These are phyloP conservation scores for Bombus terrestris DNA, from an alignment of 1,140 invertebrate genomes.

Conservation along the genomic window DNA sequence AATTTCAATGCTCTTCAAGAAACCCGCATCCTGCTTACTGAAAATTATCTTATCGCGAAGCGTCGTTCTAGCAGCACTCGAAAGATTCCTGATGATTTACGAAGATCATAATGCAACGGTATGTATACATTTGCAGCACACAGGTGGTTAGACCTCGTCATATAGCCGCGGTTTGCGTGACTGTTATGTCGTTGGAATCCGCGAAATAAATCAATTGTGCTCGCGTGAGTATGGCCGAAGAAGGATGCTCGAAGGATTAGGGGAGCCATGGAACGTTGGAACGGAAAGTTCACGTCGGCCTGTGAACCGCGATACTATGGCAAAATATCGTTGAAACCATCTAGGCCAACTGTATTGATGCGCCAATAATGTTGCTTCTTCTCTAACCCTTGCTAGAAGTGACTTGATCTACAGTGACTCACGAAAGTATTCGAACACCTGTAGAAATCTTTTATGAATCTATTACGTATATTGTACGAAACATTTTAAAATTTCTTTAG, in stretches of 20 bases:
- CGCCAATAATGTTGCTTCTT: background rate
- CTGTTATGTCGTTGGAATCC: slow-evolving; percentile 18
- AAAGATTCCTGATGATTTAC: slow-evolving; percentile 45
- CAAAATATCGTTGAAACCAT: background rate
- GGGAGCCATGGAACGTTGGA: slow-evolving; percentile 16
- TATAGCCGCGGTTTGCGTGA: background rate
- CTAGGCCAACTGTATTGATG: background rate
- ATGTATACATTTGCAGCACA: background rate
- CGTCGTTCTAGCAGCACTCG: background rate
- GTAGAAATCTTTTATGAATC: background rate
- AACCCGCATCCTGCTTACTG: slow-evolving; percentile 41
- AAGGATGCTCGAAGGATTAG: slow-evolving; percentile 29
- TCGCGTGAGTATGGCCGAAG: slow-evolving; percentile 3
- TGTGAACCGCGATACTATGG: background rate
- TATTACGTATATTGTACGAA: background rate
- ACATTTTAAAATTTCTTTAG: background rate
- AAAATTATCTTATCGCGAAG: slow-evolving; percentile 58
- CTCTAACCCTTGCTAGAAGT: background rate
- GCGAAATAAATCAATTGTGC: slow-evolving; percentile 54
- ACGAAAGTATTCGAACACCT: background rate
- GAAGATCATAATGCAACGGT: slow-evolving; percentile 4
- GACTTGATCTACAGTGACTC: background rate
- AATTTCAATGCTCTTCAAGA: background rate
- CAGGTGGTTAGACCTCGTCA: slow-evolving; percentile 33
- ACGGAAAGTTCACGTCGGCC: slow-evolving; percentile 29